Base-by-base conservation (phyloP, 2,113 vertebrate genomes). In the Apteryx owenii region DNA sequence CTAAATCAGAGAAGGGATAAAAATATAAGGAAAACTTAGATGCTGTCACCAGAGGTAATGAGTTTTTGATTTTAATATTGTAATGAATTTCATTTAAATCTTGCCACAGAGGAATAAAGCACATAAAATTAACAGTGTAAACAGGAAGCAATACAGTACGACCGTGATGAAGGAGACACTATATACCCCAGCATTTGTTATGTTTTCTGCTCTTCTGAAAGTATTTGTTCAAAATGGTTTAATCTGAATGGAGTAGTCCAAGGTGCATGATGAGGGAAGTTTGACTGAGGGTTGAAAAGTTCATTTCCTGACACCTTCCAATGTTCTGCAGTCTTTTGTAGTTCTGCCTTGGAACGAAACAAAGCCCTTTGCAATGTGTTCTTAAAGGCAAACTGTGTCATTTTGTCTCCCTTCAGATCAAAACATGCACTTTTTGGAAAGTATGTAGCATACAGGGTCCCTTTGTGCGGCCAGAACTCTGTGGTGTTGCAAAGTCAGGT, bases 371-470 rank as follows among this genome's bases (percentile, higher is more conserved):
- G 29, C 6, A 10, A 9, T 20, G 18, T 44, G 6, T 46, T 85
- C 42, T 65, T 42, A 42, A 61, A 85, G 64, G 7, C 14, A 76
- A 21, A 20, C 26, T 16, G 7, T 61, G 70, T 56, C 71, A 76
- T 72, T 88, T 82, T 72, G 7, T 80, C 58, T 85, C 46, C 82
- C n/a, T 77, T n/a, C 12, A 72, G 6, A 56, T 50, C 42, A 76
- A 90, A 88, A 60, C 20, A n/a, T 29, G 25, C 5, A 42, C 17
- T 79, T 80, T 36, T 17, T 15, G 29, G 23, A 61, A 90, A 83
- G 48, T 23, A 15, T 56, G 28, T 56, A 17, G 26, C 13, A 38
- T 2, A 11, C n/a, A 1, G 0, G 13, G 5, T 81, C 16, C 9
- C 33, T 77, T 70, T 29, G 50, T 62, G 53, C 2, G 1, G 19